Evolutionary conservation across 2,113 vertebrate genomes (phyloP), one percentile per base, ranked within the genome.

Genomic region (Salminus brasiliensis): DNA sequence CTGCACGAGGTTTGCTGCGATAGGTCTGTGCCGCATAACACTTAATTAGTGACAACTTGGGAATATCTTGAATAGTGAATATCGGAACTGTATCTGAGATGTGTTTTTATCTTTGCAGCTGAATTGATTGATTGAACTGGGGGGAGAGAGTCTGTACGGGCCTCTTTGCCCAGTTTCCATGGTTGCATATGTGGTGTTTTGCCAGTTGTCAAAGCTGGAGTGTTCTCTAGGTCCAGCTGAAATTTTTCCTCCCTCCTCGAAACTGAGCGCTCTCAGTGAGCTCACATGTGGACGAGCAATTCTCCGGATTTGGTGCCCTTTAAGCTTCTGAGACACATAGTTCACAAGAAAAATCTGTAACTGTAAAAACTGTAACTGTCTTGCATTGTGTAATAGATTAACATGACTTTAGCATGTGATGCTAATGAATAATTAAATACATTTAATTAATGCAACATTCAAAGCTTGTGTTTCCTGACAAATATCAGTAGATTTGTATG

Each of bases 121-220:
- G 30, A 63, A 63, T 21, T 18, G 60, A 21, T 32, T 39, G 39
- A 3, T n/a, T n/a, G n/a, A n/a, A n/a, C n/a, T n/a, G n/a, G n/a
- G 62, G 18, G 62, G 34, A 39, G 15, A 25, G 52, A 49, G 21
- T 41, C 12, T 16, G 30, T 66, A 13, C 45, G 68, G 69, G 85
- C 73, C 79, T 16, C 15, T 74, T 72, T 84, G 71, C 23, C 5
- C 63, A 76, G 88, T 88, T 88, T 83, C 86, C 78, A 89, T 88
- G 84, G 88, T 80, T 86, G 81, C 87, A 80, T 83, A 62, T 62
- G 78, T 79, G 66, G 78, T 75, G 65, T 85, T 81, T 74, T 84
- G 72, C 77, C 77, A 85, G 72, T 71, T 81, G 74, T 72, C 82
- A 75, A 81, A 0, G 9, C 2, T 72, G 16, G 83, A 13, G 60